Base-by-base conservation (phyloP, 2,888 invertebrate genomes). In the Drosophila merina region DNA sequence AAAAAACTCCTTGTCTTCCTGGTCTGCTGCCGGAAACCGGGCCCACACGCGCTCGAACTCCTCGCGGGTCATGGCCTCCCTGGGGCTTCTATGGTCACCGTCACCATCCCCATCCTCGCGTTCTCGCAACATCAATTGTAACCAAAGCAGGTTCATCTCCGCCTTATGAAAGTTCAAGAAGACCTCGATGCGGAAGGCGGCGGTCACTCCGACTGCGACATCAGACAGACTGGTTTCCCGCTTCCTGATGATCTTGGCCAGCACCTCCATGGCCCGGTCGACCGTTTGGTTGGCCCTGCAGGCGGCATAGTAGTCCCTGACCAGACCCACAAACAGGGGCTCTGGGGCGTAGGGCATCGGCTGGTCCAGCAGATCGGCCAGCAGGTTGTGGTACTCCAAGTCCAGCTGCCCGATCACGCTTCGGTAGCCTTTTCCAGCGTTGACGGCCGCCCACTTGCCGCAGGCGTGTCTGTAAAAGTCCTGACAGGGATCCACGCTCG, bases 391-490 rank as follows among this genome's bases (percentile, higher is more conserved):
- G 5, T 82, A 86, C 0, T 31, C 8, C 7, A 71, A 14, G 28
- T 79, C 79, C 54, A 79, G 51, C 8, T 72, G 58, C 10, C 38
- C 62, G 51, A 86, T 0, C 4, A 68, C 30, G 7, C 68, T 86
- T 12, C 9, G 2, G 9, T 68, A 74, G 14, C 10, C n/a, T 8
- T 33, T 51, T 0, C 2, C 20, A 0, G 3, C 33, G 4, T 85
- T 67, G 14, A 33, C 60, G 14, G 4, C 0, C 0, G 52, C 25
- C 79, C 79, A 79, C 5, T 58, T 50, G 1, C 86, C 83, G 33
- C 79, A 79, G 44, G 86, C 79, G 7, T 66, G 45, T 3, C n/a
- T 55, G 26, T 86, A 79, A 45, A 79, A 83, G 8, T 85, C 83
- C 0, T 0, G 4, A 1, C 79, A 79, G 0, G 83, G 51, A 28